phyloP scores from a whole-genome alignment of 2,113 vertebrate genomes.

The Synodontis membranacea region DNA sequence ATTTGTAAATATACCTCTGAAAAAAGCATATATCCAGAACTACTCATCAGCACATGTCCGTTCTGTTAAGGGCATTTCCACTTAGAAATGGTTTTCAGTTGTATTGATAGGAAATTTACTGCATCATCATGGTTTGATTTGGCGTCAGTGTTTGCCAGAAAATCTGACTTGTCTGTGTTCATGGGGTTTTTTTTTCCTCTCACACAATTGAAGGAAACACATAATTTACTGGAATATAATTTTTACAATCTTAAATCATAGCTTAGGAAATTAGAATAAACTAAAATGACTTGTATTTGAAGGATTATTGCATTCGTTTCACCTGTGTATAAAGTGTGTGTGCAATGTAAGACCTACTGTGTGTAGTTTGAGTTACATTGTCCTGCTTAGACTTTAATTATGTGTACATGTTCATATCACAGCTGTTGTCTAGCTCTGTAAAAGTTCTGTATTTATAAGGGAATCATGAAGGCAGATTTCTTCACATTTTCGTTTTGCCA shows the following conservation, averaged over 20 bases:
- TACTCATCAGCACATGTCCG: too few relatives aligned
- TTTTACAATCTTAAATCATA: background rate
- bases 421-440: constrained; percentile 1
- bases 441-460: constrained; percentile 8
- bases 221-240: background rate
- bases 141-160: background rate
- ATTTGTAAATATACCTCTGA: background rate
- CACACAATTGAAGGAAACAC: background rate
- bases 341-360: background rate
- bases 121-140: background rate
- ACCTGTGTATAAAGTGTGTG: background rate
- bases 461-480: background rate
- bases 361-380: constrained; percentile 7
- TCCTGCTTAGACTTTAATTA: background rate
- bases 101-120: background rate
- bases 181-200: background rate
- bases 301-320: background rate
- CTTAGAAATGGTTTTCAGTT: background rate
- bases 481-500: background rate
- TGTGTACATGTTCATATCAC: constrained; percentile 8
- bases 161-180: background rate
- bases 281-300: background rate
- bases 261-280: background rate
- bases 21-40: background rate
- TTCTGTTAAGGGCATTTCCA: background rate